Percentiles rank a stretch among this genome's conserved stretches.
These are phyloP conservation scores for Pachyrhynchus sulphureomaculatus DNA, from an alignment of 1,140 invertebrate genomes.

Conservation along the genomic window DNA sequence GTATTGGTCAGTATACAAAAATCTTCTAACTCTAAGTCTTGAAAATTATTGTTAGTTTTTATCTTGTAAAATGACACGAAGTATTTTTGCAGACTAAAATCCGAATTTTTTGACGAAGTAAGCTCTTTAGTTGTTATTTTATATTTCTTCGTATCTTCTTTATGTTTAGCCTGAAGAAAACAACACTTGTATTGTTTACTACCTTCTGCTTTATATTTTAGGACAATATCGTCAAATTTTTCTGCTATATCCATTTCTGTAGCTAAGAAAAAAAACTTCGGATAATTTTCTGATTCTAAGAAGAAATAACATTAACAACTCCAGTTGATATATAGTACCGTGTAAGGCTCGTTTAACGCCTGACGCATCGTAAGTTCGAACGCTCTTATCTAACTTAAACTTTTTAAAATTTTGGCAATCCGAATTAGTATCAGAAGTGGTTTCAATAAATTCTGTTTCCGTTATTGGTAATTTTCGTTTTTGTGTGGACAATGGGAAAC, in stretches of 20 bases:
- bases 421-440: too few relatives aligned
- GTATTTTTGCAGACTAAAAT: not conserved
- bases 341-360: not conserved
- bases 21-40: not conserved
- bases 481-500: too few relatives aligned
- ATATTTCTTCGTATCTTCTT: not conserved
- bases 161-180: constrained; percentile 5
- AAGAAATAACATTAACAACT: constrained; percentile 11
- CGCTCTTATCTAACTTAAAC: too few relatives aligned
- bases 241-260: constrained; percentile 13
- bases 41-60: not conserved
- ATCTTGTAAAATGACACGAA: not conserved
- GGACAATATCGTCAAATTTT: constrained; percentile 16
- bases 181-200: not conserved
- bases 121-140: not conserved
- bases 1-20: not conserved
- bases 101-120: not conserved
- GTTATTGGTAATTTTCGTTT: too few relatives aligned
- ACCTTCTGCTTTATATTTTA: not conserved
- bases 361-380: not conserved
- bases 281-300: not conserved
- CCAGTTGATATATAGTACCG: constrained; percentile 9
- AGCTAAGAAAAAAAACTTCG: not conserved
- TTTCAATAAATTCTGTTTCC: too few relatives aligned
- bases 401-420: too few relatives aligned